Base-by-base conservation (phyloP, 2,888 invertebrate genomes). In the Acronicta psi region DNA sequence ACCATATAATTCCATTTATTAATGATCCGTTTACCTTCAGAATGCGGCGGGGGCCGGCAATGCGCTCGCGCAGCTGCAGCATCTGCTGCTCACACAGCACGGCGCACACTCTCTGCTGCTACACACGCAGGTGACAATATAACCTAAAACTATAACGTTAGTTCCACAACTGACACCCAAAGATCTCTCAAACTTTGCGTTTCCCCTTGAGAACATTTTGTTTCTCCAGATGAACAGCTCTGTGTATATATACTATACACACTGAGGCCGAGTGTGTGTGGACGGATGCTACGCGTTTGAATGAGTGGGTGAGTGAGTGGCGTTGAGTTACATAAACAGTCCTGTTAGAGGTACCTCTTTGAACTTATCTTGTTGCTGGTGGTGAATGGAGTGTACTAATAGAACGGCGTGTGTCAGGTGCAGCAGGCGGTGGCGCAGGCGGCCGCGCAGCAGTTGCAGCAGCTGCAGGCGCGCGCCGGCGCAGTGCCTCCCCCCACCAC, bases 391-490 rank as follows among this genome's bases (percentile, higher is more conserved):
- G 29, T 11, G 13, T 31, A 38, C 10, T 43, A 20, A 56, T 7
- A 7, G 14, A 18, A 2, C 31, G 17, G 11, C 29, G 17, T 46
- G 36, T 17, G 71, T 25, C 88, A 97, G 96, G 96, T 97, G 62
- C 97, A 97, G 87, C 98, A 98, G 85, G 97, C 97, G 6, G 96
- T 98, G 81, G 97, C 97, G 37, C 98, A 98, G 88, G 97, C 97
- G 57, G 97, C 97, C 37, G 97, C 97, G 31, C 97, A 97, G 84
- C 97, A 97, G 85, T 94, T 97, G 59, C 97, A 97, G 81, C 97
- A 97, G 72, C 94, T 98, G 58, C 97, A 97, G 82, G 92, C 93
- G 67, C 92, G 95, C 52, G 92, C 89, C 16, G 89, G 75, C 50
- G 71, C 69, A 31, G 80, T 70, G 55, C 83, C 67, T 25, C 78